Conservation (phyloP, 2,113 vertebrate genomes). For the Mionectes macconnelli region DNA sequence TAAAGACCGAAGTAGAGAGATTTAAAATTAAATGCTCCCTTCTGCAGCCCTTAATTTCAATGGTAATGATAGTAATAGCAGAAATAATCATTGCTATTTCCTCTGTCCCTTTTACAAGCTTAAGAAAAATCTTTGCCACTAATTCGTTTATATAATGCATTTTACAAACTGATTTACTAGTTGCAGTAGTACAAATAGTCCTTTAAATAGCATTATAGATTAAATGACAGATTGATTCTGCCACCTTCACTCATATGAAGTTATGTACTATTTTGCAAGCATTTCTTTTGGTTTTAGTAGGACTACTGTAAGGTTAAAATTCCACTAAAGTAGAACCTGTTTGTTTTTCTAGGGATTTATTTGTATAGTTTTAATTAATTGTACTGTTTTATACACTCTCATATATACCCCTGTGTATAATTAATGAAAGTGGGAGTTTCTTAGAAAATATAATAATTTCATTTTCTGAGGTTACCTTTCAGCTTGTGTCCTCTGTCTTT, state of each 20-base stretch:
- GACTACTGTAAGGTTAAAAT: not conserved
- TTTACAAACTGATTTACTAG: constrained; percentile 22
- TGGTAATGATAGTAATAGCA: not conserved
- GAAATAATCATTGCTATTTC: constrained; percentile 31
- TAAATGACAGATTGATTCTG: not conserved
- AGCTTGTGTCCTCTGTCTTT: not conserved
- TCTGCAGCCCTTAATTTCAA: not conserved
- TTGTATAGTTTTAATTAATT: not conserved
- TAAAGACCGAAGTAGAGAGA: not conserved
- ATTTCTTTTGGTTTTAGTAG: not conserved
- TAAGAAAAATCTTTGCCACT: constrained; percentile 6
- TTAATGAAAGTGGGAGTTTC: not conserved
- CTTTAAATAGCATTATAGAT: not conserved
- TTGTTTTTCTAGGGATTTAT: not conserved
- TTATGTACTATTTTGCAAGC: not conserved
- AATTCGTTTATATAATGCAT: constrained; percentile 22
- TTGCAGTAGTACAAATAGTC: not conserved
- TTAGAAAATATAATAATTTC: not conserved
- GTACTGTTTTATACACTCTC: not conserved
- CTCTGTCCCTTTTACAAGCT: not conserved
- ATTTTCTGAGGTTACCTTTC: not conserved
- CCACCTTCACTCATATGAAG: not conserved
- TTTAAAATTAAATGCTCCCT: constrained; percentile 6
- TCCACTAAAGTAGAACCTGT: not conserved
- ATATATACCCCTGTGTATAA: not conserved